These are phyloP conservation scores for Acanthopagrus latus DNA, from an alignment of 2,797 vertebrate species.

Conservation along the genomic window DNA sequence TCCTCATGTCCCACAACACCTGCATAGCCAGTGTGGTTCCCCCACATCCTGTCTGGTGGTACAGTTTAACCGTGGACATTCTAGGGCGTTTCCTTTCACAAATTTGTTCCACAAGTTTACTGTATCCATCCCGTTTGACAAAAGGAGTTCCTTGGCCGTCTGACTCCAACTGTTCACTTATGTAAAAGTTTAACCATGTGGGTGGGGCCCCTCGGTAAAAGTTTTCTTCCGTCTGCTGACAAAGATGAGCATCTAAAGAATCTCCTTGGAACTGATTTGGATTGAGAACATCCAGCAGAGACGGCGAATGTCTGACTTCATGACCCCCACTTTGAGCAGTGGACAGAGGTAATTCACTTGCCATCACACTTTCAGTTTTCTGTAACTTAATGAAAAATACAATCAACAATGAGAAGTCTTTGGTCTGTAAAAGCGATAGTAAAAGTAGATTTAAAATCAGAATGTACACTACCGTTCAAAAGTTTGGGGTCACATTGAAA, in stretches of 20 bases:
- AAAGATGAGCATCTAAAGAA: accelerated
- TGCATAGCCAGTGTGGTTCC: slow-evolving; percentile 72
- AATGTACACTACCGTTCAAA: too few relatives aligned
- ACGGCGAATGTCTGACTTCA: too few relatives aligned
- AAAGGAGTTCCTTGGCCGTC: background rate
- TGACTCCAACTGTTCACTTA: slow-evolving; percentile 24
- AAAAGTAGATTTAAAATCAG: too few relatives aligned
- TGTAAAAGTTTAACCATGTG: slow-evolving; percentile 67
- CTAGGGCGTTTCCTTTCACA: accelerated
- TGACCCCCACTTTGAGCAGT: too few relatives aligned
- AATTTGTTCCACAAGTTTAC: background rate
- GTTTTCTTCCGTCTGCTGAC: slow-evolving; percentile 21
- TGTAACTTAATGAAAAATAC: too few relatives aligned
- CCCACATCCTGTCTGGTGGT: slow-evolving; percentile 62
- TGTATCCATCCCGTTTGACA: slow-evolving; percentile 49
- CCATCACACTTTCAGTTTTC: slow-evolving; percentile 27
- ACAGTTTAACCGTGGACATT: slow-evolving; percentile 17
- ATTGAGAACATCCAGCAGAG: too few relatives aligned
- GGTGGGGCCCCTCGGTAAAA: slow-evolving; percentile 68
- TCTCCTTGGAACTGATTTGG: slow-evolving; percentile 1
- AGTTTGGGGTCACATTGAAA: too few relatives aligned
- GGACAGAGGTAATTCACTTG: too few relatives aligned
- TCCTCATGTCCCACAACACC: slow-evolving; percentile 66
- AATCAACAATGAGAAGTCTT: too few relatives aligned
- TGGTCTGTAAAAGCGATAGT: too few relatives aligned